Evolutionary conservation across 30 jellyfish, hydroid and myxozoan genomes (phyloP), one percentile per base, ranked within the genome.

Genomic region (Aurelia aurita): DNA sequence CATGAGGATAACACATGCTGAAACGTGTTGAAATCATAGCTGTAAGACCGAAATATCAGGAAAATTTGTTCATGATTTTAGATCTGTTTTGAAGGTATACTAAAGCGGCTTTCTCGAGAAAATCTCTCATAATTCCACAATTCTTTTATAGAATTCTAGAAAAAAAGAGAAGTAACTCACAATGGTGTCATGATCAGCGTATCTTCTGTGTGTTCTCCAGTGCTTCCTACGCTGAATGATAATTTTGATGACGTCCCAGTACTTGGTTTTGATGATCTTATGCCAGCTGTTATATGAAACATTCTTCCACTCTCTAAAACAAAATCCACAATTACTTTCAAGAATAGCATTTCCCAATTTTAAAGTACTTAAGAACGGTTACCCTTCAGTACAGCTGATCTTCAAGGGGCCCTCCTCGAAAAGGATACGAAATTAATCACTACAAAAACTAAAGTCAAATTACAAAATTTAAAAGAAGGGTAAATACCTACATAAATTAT

Each of bases 201-300:
- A 1, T 49, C 90, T 34, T 60, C 96, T 1, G n/a, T 51, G 27
- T 72, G 87, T 45, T 71, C 83, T 58, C 83, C 69, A 44, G 49
- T 58, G 51, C 69, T 58, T 26, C 76, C 86, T 7, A 34, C 20
- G 53, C 71, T 67, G 23, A 72, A 0, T 0, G 87, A 77, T 12
- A 74, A 25, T 31, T 61, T 62, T 46, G 89, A 71, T 47, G 94
- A 34, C 8, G 79, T 49, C 22, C 58, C 74, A 9, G 66, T 60
- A 12, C 46, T 35, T 28, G 58, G n/a, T 28, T 62, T 63, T 35
- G 58, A 43, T 4, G 71, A 19, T 65, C 83, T 53, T 5, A 91
- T 60, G 16, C 98, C 98, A 20, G 97, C 98, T 72, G 89, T 79
- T 11, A 93, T 60, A 20, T 80, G 89, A 22, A 93, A 59, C 80